Base-by-base conservation (phyloP, 2,113 vertebrate genomes). In the Monarcha castaneiventris region DNA sequence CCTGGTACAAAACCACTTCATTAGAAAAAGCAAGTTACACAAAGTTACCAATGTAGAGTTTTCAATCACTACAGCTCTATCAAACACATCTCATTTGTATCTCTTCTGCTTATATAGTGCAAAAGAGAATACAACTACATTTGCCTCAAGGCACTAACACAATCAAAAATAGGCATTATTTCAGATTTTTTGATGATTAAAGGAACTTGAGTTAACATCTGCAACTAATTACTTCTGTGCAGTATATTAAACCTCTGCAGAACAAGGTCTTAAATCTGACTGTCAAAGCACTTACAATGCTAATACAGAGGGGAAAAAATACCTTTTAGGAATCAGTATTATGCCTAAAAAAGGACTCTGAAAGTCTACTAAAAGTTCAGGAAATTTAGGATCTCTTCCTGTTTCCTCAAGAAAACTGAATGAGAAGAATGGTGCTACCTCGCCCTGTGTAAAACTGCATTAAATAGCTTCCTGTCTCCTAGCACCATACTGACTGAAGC, bases 141-240 rank as follows among this genome's bases (percentile, higher is more conserved):
- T 52, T 91, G 64, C 52, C 81, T 82, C 41, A 68, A 75, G 49
- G 44, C 66, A 72, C 19, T 63, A 87, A 71, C 19, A 75, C 29
- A 67, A 68, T n/a, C 67, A 90, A 83, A 93, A 85, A 22, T 2
- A 90, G 22, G 20, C 29, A 85, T 87, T 87, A 78, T 67, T 91
- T 73, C 58, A 68, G 37, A 66, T 46, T 44, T 96, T 87, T 41
- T 86, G 64, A 68, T 62, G 41, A 94, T 80, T 92, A 90, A 86
- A 89, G 54, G 48, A 86, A 92, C 19, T 49, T 52, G 23, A 52
- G 41, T 78, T 94, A 97, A 88, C 83, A 91, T 75, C 71, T 91
- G 49, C 58, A 94, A 73, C 74, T 82, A 85, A 91, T 91, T 92
- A 76, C 25, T 43, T 63, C 29, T 67, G 17, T 17, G 35, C 26